Evolutionary conservation across 2,113 vertebrate genomes (phyloP).

Genomic region (Colaptes auratus): DNA sequence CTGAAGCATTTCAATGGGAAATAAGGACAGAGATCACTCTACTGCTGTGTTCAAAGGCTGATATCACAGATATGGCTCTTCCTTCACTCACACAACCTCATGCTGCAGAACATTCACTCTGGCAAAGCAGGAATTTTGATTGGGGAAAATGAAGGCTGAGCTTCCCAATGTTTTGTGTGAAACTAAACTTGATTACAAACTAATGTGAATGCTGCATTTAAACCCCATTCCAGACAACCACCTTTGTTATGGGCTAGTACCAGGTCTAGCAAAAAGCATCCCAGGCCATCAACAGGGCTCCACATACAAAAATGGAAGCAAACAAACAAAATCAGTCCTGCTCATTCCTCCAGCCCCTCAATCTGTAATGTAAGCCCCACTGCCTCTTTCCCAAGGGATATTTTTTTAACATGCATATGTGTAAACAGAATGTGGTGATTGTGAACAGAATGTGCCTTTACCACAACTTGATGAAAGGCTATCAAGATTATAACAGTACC

Average conservation of each 20-base stretch:
- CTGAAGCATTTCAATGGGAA: background rate
- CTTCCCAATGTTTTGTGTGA: background rate
- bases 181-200: constrained; percentile 2
- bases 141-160: background rate
- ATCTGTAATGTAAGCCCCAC: background rate
- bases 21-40: background rate
- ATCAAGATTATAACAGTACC: background rate
- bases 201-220: background rate
- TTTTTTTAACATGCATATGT: background rate
- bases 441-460: background rate
- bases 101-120: background rate
- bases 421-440: background rate
- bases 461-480: background rate
- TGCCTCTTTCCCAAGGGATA: background rate
- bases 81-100: background rate
- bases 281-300: background rate
- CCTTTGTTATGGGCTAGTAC: background rate
- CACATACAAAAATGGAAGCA: background rate
- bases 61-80: background rate
- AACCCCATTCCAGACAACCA: background rate
- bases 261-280: background rate
- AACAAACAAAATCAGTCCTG: background rate
- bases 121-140: background rate
- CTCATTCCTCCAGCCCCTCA: constrained; percentile 11
- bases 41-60: background rate